Base-by-base conservation (phyloP, 1,140 invertebrate species). In the Lordiphosa stackelbergi region DNA sequence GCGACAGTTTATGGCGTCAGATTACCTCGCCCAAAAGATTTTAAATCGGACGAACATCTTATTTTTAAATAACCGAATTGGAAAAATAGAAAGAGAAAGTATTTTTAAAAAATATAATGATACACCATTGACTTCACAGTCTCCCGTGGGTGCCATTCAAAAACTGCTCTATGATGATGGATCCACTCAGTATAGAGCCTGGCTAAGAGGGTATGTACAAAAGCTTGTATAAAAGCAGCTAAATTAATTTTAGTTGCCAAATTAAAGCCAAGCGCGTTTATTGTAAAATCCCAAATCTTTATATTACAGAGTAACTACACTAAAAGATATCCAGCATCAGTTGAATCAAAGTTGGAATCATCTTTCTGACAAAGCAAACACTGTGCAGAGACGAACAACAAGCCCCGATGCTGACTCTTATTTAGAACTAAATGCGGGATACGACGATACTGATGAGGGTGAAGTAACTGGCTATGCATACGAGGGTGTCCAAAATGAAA, bases 381-480 rank as follows among this genome's bases (percentile, higher is more conserved):
- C 9, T 24, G 35, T 22, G 13, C 52, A 19, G n/a, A 47, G 45
- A 12, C 24, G 22, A 51, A 43, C 34, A 19, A 11, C 52, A 19
- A 41, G 5, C 3, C 8, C 37, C 42, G 22, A 34, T 5, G 3
- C 37, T 3, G 13, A 53, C 36, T 34, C 53, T 4, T 10, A 16
- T 41, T 8, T 24, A 8, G 10, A 31, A 3, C 19, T 51, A 19
- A n/a, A 9, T 22, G 34, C 28, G 7, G 61, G 40, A 9, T 38
- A 57, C 1, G 59, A 78, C 5, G 70, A 78, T 10, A 58, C 36
- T 28, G 78, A 84, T 12, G 66, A 66, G 16, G 79, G 79, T 1
- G 78, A 84, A 24, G 51, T 84, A 42, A 84, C 79, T 4, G 79
- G 79, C 2, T 84, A 84, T 42, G 79, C 78, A 4, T 69, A 52